Evolutionary conservation across 2,888 invertebrate genomes (phyloP).

Genomic region (Monochamus alternatus): DNA sequence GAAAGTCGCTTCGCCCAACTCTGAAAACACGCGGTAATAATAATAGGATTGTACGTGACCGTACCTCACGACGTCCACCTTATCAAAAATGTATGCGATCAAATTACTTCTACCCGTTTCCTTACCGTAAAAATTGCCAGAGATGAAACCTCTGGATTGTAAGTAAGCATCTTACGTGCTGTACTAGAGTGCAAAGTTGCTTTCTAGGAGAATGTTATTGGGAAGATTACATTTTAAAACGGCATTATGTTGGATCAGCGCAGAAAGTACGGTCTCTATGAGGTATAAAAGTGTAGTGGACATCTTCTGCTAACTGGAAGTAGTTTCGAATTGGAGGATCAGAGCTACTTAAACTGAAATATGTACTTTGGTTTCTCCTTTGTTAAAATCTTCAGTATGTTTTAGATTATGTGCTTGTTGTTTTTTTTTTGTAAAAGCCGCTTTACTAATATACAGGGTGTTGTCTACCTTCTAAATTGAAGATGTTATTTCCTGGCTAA

Average conservation of each 20-base stretch:
- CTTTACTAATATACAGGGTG: no score
- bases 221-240: slow-evolving; percentile 20
- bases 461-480: no score
- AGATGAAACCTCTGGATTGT: not conserved
- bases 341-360: not conserved
- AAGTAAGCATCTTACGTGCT: slow-evolving; percentile 7
- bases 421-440: no score
- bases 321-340: not conserved
- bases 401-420: no score
- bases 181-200: slow-evolving; percentile 3
- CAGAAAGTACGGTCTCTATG: not conserved
- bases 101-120: slow-evolving; percentile 1
- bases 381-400: no score
- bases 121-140: not conserved
- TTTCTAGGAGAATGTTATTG: slow-evolving; percentile 10
- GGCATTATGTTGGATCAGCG: not conserved
- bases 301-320: not conserved
- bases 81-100: slow-evolving; percentile 11
- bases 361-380: not conserved
- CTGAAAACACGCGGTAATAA: no score
- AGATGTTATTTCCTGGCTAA: no score
- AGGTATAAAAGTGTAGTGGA: slow-evolving; percentile 5
- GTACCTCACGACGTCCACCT: not conserved
- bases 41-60: not conserved
- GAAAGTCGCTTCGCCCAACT: no score